phyloP scores from a whole-genome alignment of 2,888 invertebrate species.

The Notodonta ziczac region DNA sequence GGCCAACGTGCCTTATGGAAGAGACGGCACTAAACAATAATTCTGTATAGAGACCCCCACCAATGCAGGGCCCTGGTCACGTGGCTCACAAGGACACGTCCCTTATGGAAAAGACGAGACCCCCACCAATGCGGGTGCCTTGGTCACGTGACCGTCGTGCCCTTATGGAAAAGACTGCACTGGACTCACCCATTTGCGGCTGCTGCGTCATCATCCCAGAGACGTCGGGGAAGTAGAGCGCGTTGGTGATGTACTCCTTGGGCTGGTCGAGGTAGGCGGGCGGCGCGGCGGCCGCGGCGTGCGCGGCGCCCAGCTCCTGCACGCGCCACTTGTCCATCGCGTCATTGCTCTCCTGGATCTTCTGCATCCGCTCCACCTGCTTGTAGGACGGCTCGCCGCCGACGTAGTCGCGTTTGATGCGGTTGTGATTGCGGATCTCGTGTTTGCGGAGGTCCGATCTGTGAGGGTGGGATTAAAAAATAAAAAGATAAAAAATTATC shows the following conservation, averaged over 20 bases:
- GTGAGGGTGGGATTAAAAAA: background rate
- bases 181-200: conserved; percentile 64
- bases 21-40: too few species aligned
- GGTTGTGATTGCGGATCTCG: conserved; percentile 75
- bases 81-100: too few species aligned
- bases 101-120: too few species aligned
- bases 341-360: conserved; percentile 52
- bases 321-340: conserved; percentile 43
- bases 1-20: too few species aligned
- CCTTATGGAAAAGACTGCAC: too few species aligned
- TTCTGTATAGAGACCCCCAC: too few species aligned
- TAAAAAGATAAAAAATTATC: too few species aligned
- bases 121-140: too few species aligned
- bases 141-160: too few species aligned
- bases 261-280: conserved; percentile 64
- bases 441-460: conserved; percentile 80
- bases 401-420: conserved; percentile 74
- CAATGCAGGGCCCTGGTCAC: too few species aligned
- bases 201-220: conserved; percentile 61
- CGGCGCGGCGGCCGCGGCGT: conserved; percentile 25
- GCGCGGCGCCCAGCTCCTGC: conserved; percentile 40
- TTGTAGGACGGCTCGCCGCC: conserved; percentile 79
- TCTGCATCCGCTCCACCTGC: conserved; percentile 71
- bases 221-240: conserved; percentile 70
- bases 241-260: conserved; percentile 57